Evolutionary conservation across 1,140 invertebrate genomes (phyloP).

Genomic region (Heterodera schachtii): DNA sequence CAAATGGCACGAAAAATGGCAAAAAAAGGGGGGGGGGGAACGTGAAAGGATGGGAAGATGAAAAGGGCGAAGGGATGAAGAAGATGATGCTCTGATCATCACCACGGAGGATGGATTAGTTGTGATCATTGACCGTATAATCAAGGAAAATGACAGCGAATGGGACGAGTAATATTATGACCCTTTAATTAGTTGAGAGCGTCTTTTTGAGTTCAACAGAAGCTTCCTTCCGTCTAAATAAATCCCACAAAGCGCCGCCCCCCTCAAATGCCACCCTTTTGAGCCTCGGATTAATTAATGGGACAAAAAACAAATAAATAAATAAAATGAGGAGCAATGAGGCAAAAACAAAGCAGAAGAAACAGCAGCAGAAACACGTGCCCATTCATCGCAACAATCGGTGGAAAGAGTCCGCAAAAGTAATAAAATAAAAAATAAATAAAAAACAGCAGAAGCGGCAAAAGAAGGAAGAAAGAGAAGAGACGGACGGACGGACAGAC

Average conservation of each 20-base stretch:
- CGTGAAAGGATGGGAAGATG: background rate
- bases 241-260: no score
- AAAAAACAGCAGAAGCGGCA: background rate
- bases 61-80: background rate
- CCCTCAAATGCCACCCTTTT: no score
- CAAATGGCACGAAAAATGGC: background rate
- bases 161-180: no score
- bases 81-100: background rate
- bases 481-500: background rate
- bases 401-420: no score
- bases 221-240: no score
- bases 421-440: background rate
- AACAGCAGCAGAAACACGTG: no score
- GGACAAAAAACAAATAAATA: background rate
- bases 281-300: no score
- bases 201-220: no score
- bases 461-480: background rate
- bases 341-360: background rate
- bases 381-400: background rate
- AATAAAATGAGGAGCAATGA: background rate
- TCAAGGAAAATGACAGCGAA: no score
- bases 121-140: no score
- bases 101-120: no score
- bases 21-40: background rate
- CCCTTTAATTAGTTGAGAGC: no score